Percentiles rank a stretch among this genome's conserved stretches.
Evolutionary conservation across 2,113 vertebrate species (phyloP).

Genomic region (Callithrix jacchus): DNA sequence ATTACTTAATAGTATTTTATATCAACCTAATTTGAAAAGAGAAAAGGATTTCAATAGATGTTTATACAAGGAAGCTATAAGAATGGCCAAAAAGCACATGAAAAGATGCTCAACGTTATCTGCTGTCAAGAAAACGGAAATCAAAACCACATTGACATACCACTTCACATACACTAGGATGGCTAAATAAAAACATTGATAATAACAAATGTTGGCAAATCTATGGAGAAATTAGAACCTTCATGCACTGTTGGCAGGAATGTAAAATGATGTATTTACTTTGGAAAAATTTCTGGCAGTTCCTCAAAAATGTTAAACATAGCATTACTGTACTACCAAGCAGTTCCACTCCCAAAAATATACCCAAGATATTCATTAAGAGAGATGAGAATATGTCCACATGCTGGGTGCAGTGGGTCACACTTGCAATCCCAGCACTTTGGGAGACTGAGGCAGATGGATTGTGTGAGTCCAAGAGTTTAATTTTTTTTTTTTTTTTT

Average conservation of each 20-base stretch:
- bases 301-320: not conserved
- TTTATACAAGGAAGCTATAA: not conserved
- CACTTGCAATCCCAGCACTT: too few species aligned
- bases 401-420: too few species aligned
- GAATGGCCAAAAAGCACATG: not conserved
- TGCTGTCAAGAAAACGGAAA: not conserved
- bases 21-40: not conserved
- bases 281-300: not conserved
- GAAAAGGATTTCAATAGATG: not conserved
- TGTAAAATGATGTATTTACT: not conserved
- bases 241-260: not conserved
- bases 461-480: too few species aligned
- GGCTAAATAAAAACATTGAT: not conserved
- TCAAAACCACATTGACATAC: not conserved
- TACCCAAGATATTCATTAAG: not conserved
- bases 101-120: not conserved
- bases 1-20: not conserved
- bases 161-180: not conserved
- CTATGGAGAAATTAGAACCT: not conserved
- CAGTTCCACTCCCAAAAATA: not conserved
- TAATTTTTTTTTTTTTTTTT: too few species aligned
- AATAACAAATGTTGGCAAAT: not conserved
- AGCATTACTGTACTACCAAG: not conserved
- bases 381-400: not conserved
- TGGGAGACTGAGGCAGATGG: too few species aligned